Base-by-base conservation (phyloP, 2,113 vertebrate species). In the Suncus etruscus region DNA sequence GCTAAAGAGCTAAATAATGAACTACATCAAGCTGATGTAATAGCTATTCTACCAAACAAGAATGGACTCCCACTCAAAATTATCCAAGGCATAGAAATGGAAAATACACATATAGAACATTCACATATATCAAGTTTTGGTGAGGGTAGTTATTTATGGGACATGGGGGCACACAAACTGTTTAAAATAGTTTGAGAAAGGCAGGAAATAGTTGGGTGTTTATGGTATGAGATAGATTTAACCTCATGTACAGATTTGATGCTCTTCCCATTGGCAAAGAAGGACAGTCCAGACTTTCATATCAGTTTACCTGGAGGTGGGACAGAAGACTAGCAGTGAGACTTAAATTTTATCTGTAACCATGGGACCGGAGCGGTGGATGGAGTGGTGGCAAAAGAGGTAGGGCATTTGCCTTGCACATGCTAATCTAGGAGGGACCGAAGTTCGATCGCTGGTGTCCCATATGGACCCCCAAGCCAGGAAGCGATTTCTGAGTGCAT, bases 241-340 rank as follows among this genome's bases (percentile, higher is more conserved):
- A 61, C 58, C 24, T 7, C 11, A 6, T 1, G 1, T 11, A 39
- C 0, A 2, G 27, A 4, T n/a, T n/a, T 24, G 1, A 54, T 18
- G 24, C n/a, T 79, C 48, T 68, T 1, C 12, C 6, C n/a, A 73
- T 2, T 6, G 0, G 8, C 29, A 31, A 87, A 79, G 61, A 6
- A 45, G n/a, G 5, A 3, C 4, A 6, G 0, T 18, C 25, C 11
- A 8, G 31, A 20, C 29, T 88, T 87, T 69, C 77, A 84, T 65
- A 20, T 31, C 70, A 39, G 27, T 51, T 58, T 92, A 70, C 31
- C 27, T 61, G 76, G 75, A 70, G 50, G 18, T 16, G 50, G 69
- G 25, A 45, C n/a, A 87, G n/a, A 47, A 61, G 27, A 39, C 1
- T 58, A 11, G 9, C 24, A n/a, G 15, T 20, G 45, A 87, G 25